phyloP scores from a whole-genome alignment of 2,797 vertebrate genomes.

The Fistularia tabacaria region DNA sequence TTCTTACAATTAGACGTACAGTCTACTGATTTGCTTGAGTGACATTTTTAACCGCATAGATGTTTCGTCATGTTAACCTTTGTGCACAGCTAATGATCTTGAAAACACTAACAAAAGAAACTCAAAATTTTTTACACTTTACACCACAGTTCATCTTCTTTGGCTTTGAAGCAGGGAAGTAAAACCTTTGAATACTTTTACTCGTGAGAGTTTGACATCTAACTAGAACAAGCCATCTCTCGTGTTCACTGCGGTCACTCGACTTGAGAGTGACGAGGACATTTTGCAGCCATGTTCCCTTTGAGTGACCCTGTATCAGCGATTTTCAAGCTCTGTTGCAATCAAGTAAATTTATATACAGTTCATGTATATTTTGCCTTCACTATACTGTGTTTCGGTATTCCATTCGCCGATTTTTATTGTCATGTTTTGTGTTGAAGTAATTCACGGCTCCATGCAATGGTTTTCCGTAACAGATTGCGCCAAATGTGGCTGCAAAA shows the following conservation, averaged over 20 bases:
- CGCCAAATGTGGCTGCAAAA: conserved; percentile 4
- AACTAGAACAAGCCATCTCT: conserved; percentile 1
- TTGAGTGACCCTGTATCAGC: conserved; percentile 21
- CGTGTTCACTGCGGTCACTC: conserved; percentile 42
- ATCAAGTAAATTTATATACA: conserved; percentile 39
- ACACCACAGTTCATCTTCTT: no score
- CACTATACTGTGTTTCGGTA: conserved; percentile 5
- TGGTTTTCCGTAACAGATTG: background rate
- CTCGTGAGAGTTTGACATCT: no score
- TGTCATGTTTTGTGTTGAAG: conserved; percentile 18
- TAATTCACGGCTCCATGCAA: conserved; percentile 6
- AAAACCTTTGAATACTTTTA: no score
- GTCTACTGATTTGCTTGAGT: no score
- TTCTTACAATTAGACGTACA: no score
- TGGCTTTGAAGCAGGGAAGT: no score
- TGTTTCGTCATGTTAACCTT: no score
- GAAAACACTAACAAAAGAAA: no score
- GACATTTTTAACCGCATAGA: no score
- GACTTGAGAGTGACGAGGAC: background rate
- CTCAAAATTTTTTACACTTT: no score
- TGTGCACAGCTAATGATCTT: no score
- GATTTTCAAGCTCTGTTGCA: conserved; percentile 12
- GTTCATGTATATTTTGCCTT: conserved; percentile 30
- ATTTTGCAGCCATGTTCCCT: background rate
- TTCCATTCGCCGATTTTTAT: conserved; percentile 5